These are phyloP conservation scores for Sinocyclocheilus anophthalmus DNA, from an alignment of 2,113 vertebrate species.

Conservation along the genomic window DNA sequence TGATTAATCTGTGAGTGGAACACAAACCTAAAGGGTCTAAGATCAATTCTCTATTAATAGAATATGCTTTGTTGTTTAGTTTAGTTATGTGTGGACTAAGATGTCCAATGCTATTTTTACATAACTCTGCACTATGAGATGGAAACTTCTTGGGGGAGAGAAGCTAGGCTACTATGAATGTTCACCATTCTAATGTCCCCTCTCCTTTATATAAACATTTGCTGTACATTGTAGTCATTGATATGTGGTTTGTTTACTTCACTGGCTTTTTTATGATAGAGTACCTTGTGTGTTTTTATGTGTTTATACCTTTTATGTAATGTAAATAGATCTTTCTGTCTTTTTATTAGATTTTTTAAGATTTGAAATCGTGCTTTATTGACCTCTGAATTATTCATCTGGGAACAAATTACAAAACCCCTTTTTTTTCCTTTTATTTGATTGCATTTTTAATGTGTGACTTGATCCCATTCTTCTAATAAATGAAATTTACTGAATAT, in stretches of 20 bases:
- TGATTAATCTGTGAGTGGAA: not conserved
- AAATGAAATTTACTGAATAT: slow-evolving; percentile 3
- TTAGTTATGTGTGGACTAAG: not conserved
- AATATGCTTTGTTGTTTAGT: not conserved
- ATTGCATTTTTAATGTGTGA: not conserved
- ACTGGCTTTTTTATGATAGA: not conserved
- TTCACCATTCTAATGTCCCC: not conserved
- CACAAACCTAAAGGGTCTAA: not conserved
- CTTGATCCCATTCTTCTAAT: slow-evolving; percentile 1
- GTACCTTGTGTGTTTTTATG: not conserved
- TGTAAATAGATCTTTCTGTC: slow-evolving; percentile 37
- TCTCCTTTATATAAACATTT: not conserved
- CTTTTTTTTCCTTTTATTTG: not conserved
- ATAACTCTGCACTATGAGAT: not conserved
- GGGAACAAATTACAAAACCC: not conserved
- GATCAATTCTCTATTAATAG: not conserved
- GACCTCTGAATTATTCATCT: not conserved
- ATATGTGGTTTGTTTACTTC: not conserved
- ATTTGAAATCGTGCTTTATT: slow-evolving; percentile 6
- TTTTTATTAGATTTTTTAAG: not conserved
- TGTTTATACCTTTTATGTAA: slow-evolving; percentile 6
- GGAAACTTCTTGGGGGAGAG: not conserved
- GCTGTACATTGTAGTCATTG: not conserved
- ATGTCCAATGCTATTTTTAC: not conserved
- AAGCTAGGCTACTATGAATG: not conserved